phyloP scores from a whole-genome alignment of 1,140 invertebrate genomes.

The Aphelinus atriplicis region DNA sequence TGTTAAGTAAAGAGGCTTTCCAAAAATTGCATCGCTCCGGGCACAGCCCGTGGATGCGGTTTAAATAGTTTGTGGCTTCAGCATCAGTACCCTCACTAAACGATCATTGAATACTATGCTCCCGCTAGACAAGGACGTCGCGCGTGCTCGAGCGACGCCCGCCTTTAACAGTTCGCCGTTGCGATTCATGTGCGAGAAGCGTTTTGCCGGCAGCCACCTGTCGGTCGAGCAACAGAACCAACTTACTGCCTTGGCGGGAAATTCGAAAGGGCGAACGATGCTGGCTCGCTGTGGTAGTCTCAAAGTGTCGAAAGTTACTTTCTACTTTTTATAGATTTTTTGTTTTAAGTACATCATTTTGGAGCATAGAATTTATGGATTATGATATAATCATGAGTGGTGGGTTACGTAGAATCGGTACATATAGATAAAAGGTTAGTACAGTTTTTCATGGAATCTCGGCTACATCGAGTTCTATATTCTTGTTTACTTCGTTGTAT shows the following conservation, averaged over 20 bases:
- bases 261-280: too few relatives aligned
- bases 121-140: slow-evolving; percentile 73
- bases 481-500: too few relatives aligned
- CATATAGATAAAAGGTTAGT: too few relatives aligned
- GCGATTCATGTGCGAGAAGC: slow-evolving; percentile 38
- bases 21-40: slow-evolving; percentile 75
- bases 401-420: too few relatives aligned
- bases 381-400: too few relatives aligned
- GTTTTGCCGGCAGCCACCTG: slow-evolving; percentile 46
- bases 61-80: slow-evolving; percentile 57
- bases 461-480: too few relatives aligned
- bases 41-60: slow-evolving; percentile 66
- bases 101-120: slow-evolving; percentile 77
- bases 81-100: slow-evolving; percentile 76
- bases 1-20: slow-evolving; percentile 72
- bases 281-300: too few relatives aligned
- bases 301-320: too few relatives aligned
- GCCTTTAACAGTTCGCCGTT: slow-evolving; percentile 31
- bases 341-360: too few relatives aligned
- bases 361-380: too few relatives aligned
- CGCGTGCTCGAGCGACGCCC: neutral
- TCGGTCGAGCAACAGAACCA: neutral
- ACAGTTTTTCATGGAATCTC: too few relatives aligned
- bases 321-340: too few relatives aligned
- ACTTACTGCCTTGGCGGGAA: neutral